Conservation (phyloP, 1,140 invertebrate genomes). For the Megalopta genalis region DNA sequence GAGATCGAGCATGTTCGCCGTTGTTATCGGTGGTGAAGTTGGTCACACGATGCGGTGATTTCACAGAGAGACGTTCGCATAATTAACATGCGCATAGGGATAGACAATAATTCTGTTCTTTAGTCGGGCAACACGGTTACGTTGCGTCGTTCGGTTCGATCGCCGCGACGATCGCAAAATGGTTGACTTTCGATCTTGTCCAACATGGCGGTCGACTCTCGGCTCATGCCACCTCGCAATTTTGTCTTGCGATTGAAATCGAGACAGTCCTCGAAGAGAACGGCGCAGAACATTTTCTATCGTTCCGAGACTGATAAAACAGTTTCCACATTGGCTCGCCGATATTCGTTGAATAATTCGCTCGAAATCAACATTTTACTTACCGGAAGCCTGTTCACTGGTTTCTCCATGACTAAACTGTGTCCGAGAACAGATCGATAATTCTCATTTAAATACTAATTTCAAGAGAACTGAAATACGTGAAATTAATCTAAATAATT, state of each 20-base stretch:
- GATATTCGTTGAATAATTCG: too few relatives aligned
- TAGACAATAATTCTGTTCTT: conserved; percentile 73
- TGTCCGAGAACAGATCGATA: too few relatives aligned
- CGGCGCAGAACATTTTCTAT: background rate
- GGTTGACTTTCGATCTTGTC: conserved; percentile 1
- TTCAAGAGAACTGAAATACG: too few relatives aligned
- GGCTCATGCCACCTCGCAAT: background rate
- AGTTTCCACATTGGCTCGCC: too few relatives aligned
- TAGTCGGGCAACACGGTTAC: conserved; percentile 31
- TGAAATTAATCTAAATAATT: too few relatives aligned
- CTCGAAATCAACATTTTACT: too few relatives aligned
- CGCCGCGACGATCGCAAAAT: conserved; percentile 4
- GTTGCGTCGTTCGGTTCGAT: conserved; percentile 36
- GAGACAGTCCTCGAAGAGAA: background rate
- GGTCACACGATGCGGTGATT: conserved; percentile 54
- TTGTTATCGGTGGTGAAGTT: conserved; percentile 24
- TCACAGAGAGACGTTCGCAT: background rate
- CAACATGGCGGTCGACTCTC: conserved; percentile 15
- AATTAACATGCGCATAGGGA: conserved; percentile 41
- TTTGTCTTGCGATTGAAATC: background rate
- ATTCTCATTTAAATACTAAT: too few relatives aligned
- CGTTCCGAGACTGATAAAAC: too few relatives aligned
- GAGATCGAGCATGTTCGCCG: background rate
- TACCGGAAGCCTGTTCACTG: too few relatives aligned
- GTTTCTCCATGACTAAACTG: too few relatives aligned